phyloP scores from a whole-genome alignment of 2,888 invertebrate species.

The Drosophila pseudotakahashii region DNA sequence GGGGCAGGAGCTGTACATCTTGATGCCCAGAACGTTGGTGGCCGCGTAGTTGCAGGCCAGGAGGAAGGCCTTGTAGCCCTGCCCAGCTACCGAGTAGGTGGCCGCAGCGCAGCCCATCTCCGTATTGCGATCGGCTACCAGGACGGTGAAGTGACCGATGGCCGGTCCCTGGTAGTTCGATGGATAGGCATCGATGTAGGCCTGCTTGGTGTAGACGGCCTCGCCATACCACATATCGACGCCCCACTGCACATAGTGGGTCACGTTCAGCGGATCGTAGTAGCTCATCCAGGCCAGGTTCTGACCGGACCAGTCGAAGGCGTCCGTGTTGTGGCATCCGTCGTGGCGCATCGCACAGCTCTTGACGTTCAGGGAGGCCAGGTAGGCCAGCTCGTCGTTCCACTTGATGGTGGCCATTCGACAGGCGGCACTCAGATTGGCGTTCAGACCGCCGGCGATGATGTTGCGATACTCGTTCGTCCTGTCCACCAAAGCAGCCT shows the following conservation, averaged over 20 bases:
- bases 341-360: conserved; percentile 71
- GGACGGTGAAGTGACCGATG: conserved; percentile 77
- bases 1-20: conserved; percentile 59
- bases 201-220: conserved; percentile 40
- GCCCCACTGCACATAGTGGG: not conserved
- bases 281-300: conserved; percentile 68
- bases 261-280: conserved; percentile 25
- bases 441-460: conserved; percentile 58
- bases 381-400: conserved; percentile 67
- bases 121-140: conserved; percentile 72
- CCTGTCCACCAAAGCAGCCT: conserved; percentile 42
- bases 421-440: conserved; percentile 55
- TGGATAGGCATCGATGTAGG: conserved; percentile 59
- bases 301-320: conserved; percentile 71
- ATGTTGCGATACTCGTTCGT: conserved; percentile 62
- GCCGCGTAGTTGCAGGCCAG: conserved; percentile 78
- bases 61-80: conserved; percentile 58
- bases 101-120: conserved; percentile 72
- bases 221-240: conserved; percentile 76
- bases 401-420: conserved; percentile 77
- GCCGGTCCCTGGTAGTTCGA: conserved; percentile 52
- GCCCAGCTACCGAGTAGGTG: conserved; percentile 35
- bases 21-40: conserved; percentile 63
- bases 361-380: conserved; percentile 70
- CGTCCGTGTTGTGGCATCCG: conserved; percentile 69